Conservation (phyloP, 2,113 vertebrate species). For the Montifringilla adamsi region DNA sequence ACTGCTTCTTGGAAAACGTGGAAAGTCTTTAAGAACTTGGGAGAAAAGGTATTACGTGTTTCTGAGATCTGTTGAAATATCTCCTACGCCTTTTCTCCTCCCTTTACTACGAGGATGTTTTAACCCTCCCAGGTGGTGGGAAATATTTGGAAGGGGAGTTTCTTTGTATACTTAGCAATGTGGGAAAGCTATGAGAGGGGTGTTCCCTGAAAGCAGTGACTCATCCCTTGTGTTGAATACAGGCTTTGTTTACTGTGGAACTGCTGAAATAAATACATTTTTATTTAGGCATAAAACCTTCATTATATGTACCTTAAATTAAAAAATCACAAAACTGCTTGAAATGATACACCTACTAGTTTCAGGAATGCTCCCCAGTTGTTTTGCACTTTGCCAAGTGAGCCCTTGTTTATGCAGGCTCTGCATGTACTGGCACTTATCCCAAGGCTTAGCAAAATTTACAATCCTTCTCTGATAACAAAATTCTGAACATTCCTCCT, state of each 20-base stretch:
- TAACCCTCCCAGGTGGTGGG: background rate
- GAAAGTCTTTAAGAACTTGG: background rate
- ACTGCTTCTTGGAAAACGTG: background rate
- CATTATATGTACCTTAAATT: background rate
- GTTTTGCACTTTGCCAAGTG: background rate
- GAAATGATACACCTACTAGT: background rate
- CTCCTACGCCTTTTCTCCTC: background rate
- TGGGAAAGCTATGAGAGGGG: slow-evolving; percentile 26
- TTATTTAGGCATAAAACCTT: background rate
- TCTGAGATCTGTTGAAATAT: slow-evolving; percentile 10
- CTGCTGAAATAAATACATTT: background rate
- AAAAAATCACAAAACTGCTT: background rate
- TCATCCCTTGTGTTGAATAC: background rate
- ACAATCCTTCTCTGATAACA: background rate
- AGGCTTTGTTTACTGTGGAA: background rate
- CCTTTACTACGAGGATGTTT: background rate
- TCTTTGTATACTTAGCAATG: slow-evolving; percentile 22
- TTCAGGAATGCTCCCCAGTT: background rate
- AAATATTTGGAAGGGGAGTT: slow-evolving; percentile 42
- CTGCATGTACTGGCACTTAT: background rate
- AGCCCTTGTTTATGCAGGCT: background rate
- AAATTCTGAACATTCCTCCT: slow-evolving; percentile 25
- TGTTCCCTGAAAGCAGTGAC: slow-evolving; percentile 44
- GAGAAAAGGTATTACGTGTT: background rate
- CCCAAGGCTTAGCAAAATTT: background rate